A percentile compares a stretch with the other conserved stretches of the same genome.
Evolutionary conservation across 2,113 vertebrate species (phyloP).

Genomic region (Maccullochella peelii): DNA sequence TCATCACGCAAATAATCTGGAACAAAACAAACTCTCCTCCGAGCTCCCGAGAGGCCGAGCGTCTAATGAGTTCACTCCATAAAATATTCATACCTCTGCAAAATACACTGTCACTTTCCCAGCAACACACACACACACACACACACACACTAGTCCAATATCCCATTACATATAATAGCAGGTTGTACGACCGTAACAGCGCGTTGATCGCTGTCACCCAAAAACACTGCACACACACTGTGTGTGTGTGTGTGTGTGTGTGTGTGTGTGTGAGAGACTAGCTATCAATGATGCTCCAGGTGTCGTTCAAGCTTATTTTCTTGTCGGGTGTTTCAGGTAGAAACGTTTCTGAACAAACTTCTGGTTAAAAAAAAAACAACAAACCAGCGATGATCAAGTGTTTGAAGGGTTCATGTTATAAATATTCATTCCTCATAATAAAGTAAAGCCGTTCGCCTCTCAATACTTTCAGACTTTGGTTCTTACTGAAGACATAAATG

Average conservation of each 20-base stretch:
- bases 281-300: constrained; percentile 26
- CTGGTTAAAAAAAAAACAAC: no score
- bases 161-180: constrained; percentile 46
- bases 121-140: constrained; percentile 37
- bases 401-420: background rate
- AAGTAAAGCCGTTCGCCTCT: background rate
- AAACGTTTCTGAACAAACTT: background rate
- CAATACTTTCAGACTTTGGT: background rate
- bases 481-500: background rate
- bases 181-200: constrained; percentile 25
- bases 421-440: background rate
- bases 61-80: constrained; percentile 71
- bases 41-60: constrained; percentile 59
- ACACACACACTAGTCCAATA: constrained; percentile 36
- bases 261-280: background rate
- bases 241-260: constrained; percentile 8
- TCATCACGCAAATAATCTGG: constrained; percentile 74
- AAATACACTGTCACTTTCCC: constrained; percentile 60
- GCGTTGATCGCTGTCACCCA: constrained; percentile 52
- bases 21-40: constrained; percentile 73
- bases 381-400: background rate
- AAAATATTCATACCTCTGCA: constrained; percentile 70
- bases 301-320: constrained; percentile 2
- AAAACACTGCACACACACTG: background rate
- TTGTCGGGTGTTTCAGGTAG: background rate